Evolutionary conservation across 1,140 invertebrate genomes (phyloP), one percentile per base, ranked within the genome.

Genomic region (Phymastichus coffea): DNA sequence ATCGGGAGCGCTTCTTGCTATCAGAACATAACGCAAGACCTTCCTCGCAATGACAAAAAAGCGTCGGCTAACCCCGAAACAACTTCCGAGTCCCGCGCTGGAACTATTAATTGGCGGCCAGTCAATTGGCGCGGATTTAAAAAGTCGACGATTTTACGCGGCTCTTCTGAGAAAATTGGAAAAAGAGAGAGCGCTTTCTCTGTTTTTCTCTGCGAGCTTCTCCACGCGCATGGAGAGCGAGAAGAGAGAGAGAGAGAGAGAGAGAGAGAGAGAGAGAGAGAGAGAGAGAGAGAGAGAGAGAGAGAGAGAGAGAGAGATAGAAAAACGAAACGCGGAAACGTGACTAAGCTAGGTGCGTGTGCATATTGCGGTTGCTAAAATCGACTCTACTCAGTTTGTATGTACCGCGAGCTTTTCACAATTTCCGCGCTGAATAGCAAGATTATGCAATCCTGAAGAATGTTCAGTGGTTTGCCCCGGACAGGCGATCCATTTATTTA

Each of bases 151-250:
- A 72, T 71, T 68, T 70, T 61, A 63, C 69, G 63, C n/a, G 20
- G 54, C 62, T 67, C 62, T 69, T 72, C 70, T 69, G 65, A 63
- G 70, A 71, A 74, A 74, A 71, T 51, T 44, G 60, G 22, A 8
- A 4, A 23, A 20, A 15, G 22, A 8, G 62, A 61, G 52, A 66
- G 58, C 64, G 68, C 71, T 72, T 73, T 72, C 70, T 73, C 71
- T 61, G 60, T 66, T 65, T 70, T 70, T 26, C n/a, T n/a, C 49
- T 48, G 6, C 23, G 65, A 70, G 57, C 69, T 69, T 60, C 57
- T 60, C 55, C 41, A 15, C 22, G 15, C 40, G 43, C 23, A 14
- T 9, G 10, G 23, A n/a, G 51, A 37, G 1, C n/a, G 15, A 15
- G 19, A n/a, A n/a, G n/a, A n/a, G n/a, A n/a, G n/a, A n/a, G 17